Base-by-base conservation (phyloP, 2,888 invertebrate genomes). In the Automeris io region DNA sequence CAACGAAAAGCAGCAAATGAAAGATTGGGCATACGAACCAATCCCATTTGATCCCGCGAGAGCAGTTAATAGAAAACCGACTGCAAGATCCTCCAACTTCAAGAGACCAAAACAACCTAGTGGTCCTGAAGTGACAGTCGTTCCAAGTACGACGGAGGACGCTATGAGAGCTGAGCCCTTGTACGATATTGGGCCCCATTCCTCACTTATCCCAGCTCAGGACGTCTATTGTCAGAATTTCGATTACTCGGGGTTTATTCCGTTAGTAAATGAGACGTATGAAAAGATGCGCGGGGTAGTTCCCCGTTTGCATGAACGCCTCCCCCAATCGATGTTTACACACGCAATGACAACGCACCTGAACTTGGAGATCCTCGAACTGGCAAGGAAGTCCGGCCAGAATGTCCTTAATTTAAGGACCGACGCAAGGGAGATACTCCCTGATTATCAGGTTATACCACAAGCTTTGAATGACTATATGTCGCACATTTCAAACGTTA, bases 161-260 rank as follows among this genome's bases (percentile, higher is more conserved):
- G 3, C 8, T 1, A n/a, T 32, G 32, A 7, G 32, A n/a, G 32
- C 18, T 5, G 18, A 32, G n/a, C 32, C 46, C 0, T 12, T 46
- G 0, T 49, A 49, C 34, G 46, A 49, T 7, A 40, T 49, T 1
- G 48, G 48, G 8, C 48, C 48, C 2, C 44, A 45, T 22, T 45
- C 45, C 0, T 40, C 43, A 1, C 12, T 45, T 5, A 11, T 42
- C 0, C 32, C 45, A 2, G 34, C n/a, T 1, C 33, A 35, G n/a
- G 45, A 43, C 5, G 19, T 23, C 0, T 41, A 39, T 12, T 26
- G 37, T 22, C 45, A 48, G 9, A 48, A 46, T 18, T 45, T 45
- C 13, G 42, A 49, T 1, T 46, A 22, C 19, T 37, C 39, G n/a
- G 45, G 46, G 7, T 49, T 43, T 18, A 43, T 44, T 7, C 35